Conservation (phyloP, 2,113 vertebrate genomes). For the Gopherus evgoodei region DNA sequence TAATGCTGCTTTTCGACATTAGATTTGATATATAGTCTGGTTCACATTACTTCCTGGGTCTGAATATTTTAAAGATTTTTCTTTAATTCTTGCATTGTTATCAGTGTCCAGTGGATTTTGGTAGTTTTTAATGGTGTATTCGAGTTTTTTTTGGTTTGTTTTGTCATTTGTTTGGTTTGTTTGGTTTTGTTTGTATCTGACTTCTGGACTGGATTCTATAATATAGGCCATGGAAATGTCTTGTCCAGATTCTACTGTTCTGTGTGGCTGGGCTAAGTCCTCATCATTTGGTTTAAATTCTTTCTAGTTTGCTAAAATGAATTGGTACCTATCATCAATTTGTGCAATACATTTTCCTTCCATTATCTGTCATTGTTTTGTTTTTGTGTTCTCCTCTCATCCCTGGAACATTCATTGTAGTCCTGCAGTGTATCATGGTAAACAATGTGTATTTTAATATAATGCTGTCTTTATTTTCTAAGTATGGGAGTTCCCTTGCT, state of each 20-base stretch:
- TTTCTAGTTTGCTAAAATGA: not conserved
- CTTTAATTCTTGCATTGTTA: not conserved
- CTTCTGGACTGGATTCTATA: not conserved
- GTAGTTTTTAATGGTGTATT: not conserved
- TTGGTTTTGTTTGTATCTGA: not conserved
- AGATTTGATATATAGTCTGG: not conserved
- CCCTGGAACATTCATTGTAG: no score
- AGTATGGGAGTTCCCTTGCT: no score
- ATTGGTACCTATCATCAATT: not conserved
- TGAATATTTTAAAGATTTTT: not conserved
- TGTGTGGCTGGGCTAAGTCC: not conserved
- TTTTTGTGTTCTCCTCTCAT: no score
- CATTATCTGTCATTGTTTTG: not conserved
- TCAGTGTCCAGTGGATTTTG: rapidly evolving
- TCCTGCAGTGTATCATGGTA: no score
- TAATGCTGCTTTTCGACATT: not conserved
- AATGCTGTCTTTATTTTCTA: no score
- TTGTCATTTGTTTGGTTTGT: no score
- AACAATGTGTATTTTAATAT: no score
- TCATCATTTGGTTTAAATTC: not conserved
- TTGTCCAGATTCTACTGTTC: rapidly evolving
- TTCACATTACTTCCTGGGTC: not conserved
- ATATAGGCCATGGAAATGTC: not conserved
- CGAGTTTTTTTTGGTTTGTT: not conserved
- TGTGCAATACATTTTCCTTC: not conserved